phyloP scores from a whole-genome alignment of 2,113 vertebrate genomes.

The Corapipo altera region DNA sequence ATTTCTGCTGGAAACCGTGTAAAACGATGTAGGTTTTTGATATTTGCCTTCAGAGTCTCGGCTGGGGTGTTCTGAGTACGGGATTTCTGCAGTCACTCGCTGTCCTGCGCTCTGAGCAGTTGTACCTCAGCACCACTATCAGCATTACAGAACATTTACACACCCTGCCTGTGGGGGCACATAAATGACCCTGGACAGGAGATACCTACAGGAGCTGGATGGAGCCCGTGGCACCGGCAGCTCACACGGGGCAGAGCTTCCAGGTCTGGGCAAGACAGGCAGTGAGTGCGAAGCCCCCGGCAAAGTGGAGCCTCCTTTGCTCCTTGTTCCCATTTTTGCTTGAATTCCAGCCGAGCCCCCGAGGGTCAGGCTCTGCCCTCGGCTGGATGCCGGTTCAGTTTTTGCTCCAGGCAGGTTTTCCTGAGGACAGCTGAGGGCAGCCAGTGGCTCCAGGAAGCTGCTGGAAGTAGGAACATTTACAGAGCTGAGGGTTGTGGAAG shows the following conservation, averaged over 20 bases:
- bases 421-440: neutral
- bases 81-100: neutral
- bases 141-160: neutral
- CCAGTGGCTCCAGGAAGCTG: neutral
- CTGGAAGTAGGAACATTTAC: neutral
- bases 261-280: neutral
- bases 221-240: neutral
- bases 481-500: neutral
- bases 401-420: neutral
- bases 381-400: neutral
- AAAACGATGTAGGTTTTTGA: neutral
- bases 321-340: neutral
- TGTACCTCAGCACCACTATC: neutral
- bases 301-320: neutral
- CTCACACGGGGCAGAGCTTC: neutral
- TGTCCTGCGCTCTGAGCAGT: neutral
- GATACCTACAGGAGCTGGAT: neutral
- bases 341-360: neutral
- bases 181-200: neutral
- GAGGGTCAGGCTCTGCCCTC: neutral
- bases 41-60: neutral
- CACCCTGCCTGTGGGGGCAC: neutral
- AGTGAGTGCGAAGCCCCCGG: accelerated
- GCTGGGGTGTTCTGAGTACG: neutral
- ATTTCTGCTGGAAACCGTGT: neutral